Conservation (phyloP, 2,113 vertebrate species). For the Crypturellus undulatus region DNA sequence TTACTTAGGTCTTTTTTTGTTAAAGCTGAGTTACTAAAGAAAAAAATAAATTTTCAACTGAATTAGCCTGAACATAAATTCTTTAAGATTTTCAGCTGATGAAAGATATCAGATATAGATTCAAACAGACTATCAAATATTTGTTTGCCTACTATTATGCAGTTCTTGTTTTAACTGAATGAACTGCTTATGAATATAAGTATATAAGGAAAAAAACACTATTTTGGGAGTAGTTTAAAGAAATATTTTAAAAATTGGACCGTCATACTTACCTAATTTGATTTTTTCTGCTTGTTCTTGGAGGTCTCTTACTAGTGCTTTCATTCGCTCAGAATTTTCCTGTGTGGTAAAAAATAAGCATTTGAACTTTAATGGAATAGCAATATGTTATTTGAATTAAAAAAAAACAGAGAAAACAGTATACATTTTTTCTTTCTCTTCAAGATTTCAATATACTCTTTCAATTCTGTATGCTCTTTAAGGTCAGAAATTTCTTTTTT, state of each 20-base stretch:
- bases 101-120: not conserved
- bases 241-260: not conserved
- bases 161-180: not conserved
- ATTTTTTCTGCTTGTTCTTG: constrained; percentile 85
- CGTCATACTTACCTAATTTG: constrained; percentile 82
- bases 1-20: not conserved
- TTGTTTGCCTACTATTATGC: not conserved
- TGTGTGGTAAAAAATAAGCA: constrained; percentile 57
- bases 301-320: constrained; percentile 86
- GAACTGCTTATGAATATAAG: not conserved
- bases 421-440: not conserved
- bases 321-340: constrained; percentile 97
- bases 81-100: not conserved
- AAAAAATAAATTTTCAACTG: not conserved
- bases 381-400: not conserved
- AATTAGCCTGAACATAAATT: not conserved
- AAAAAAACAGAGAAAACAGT: not conserved
- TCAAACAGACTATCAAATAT: not conserved
- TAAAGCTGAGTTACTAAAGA: not conserved
- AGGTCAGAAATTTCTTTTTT: not conserved
- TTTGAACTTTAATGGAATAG: not conserved
- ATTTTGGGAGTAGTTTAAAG: not conserved
- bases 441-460: not conserved
- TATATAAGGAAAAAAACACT: not conserved
- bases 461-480: not conserved